A percentile compares a stretch with the other conserved stretches of the same genome.
phyloP scores from a whole-genome alignment of 2,113 vertebrate species.

The Tetrao urogallus region DNA sequence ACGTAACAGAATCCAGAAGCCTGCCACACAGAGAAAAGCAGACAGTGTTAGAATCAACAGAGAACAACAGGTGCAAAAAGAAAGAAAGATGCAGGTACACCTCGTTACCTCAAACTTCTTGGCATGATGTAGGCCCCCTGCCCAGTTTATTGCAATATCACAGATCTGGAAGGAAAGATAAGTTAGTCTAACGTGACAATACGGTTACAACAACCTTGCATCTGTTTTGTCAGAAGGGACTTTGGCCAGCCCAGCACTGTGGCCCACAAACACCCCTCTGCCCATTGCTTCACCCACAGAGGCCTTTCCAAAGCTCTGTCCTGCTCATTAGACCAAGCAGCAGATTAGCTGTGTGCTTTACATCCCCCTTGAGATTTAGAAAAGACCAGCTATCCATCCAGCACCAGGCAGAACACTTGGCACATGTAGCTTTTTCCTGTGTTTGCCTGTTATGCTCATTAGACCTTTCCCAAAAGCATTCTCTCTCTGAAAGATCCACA shows the following conservation, averaged over 20 bases:
- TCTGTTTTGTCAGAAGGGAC: not conserved
- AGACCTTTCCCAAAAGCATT: not conserved
- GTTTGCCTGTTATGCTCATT: not conserved
- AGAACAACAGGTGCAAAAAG: not conserved
- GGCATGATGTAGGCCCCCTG: constrained; percentile 96
- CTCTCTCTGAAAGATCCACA: not conserved
- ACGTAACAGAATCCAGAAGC: constrained; percentile 98
- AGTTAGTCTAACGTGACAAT: not conserved
- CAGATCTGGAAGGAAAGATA: constrained; percentile 84
- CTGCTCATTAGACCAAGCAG: not conserved
- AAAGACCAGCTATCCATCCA: not conserved
- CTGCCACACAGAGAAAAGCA: constrained; percentile 71
- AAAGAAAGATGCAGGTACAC: not conserved
- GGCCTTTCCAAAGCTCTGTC: not conserved
- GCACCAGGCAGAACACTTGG: not conserved
- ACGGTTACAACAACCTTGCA: not conserved
- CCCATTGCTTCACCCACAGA: not conserved
- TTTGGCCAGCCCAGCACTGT: not conserved
- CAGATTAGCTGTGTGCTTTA: not conserved
- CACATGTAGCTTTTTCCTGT: not conserved
- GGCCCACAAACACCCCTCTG: not conserved
- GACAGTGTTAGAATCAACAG: not conserved
- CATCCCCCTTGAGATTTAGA: not conserved
- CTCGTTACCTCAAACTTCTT: constrained; percentile 96
- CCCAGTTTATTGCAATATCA: constrained; percentile 99